Evolutionary conservation across 2,888 invertebrate species (phyloP), one percentile per base, ranked within the genome.

Genomic region (Polietes domitor): DNA sequence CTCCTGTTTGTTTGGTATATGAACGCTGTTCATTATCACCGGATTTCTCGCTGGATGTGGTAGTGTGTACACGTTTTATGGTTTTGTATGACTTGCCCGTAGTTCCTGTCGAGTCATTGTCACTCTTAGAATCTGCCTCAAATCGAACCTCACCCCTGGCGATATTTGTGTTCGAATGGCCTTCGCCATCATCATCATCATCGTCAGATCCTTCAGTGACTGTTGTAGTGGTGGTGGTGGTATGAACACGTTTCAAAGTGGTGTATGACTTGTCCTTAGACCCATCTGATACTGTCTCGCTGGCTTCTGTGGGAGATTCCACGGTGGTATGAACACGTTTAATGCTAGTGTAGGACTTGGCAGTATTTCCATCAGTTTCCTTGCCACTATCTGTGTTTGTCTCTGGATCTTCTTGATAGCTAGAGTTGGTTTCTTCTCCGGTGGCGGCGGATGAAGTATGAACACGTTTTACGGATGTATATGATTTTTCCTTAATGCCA

Each of bases 211-310:
- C 37, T 55, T 21, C 24, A 5, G 19, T n/a, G n/a, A n/a, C 10
- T 37, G 6, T 37, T 10, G 37, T 37, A 5, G 37, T 37, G n/a
- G n/a, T n/a, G 12, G 50, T n/a, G 1, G 47, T 17, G 1, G 6
- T n/a, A 19, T 72, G 68, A 15, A 6, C 24, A 24, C 68, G 68
- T 68, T 53, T 28, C 17, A 72, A 21, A 37, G 73, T 21, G 5
- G 61, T n/a, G 58, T 61, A 37, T 0, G 53, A 28, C 9, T 32
- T 7, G 17, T 17, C 58, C n/a, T 53, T 24, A 17, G 19, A 1
- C 5, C 1, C 12, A n/a, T 37, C 32, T 5, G 12, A 4, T 10
- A 2, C 53, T 19, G 19, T 53, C 17, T 21, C 53, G 21, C 21
- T 17, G 1, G 10, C 53, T 9, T 6, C 53, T 5, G 1, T 10